Evolutionary conservation across 2,113 vertebrate species (phyloP).

Genomic region (Myotis brandtii): DNA sequence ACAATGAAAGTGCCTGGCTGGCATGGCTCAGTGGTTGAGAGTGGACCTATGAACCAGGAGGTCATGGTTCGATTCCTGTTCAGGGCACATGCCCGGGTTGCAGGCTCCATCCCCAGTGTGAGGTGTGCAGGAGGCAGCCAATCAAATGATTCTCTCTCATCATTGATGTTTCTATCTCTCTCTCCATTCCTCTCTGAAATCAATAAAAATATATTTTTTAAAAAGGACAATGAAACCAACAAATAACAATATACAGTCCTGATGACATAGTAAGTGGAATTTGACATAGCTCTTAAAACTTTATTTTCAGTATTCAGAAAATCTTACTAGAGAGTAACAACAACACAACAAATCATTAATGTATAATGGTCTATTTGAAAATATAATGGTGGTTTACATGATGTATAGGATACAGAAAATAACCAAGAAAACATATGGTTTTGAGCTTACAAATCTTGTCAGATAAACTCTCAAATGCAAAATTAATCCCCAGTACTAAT

Average conservation of each 20-base stretch:
- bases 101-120: too few species aligned
- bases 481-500: conserved; percentile 51
- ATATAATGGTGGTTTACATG: background rate
- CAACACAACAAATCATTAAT: background rate
- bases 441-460: background rate
- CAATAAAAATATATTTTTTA: too few species aligned
- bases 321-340: background rate
- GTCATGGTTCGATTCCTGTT: too few species aligned
- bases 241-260: background rate
- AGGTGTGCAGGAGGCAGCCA: too few species aligned
- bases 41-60: too few species aligned
- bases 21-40: too few species aligned
- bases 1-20: background rate
- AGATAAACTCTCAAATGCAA: conserved; percentile 50
- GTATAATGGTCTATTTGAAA: background rate
- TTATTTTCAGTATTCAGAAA: conserved; percentile 33
- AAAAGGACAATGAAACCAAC: conserved; percentile 4
- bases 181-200: too few species aligned
- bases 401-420: conserved; percentile 17
- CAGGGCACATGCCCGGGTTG: too few species aligned
- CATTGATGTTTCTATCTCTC: too few species aligned
- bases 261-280: background rate
- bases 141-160: too few species aligned
- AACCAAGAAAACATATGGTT: background rate
- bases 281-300: background rate